Conservation (phyloP, 2,888 invertebrate genomes). For the Carpatolechia fugitivella region DNA sequence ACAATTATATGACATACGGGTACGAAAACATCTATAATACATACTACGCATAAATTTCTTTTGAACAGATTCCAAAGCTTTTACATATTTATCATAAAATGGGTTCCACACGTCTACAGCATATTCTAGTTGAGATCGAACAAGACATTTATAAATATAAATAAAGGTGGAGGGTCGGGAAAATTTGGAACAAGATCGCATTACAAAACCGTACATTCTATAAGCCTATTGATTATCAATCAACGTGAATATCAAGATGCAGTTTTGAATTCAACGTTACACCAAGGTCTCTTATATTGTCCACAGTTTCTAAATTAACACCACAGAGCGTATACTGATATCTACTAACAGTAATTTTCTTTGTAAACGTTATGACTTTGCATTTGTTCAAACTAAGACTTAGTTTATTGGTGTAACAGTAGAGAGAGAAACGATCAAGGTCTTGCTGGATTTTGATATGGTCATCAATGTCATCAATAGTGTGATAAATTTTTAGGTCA, state of each 20-base stretch:
- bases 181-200: neutral
- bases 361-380: constrained; percentile 22
- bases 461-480: constrained; percentile 12
- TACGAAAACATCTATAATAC: constrained; percentile 4
- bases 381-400: constrained; percentile 22
- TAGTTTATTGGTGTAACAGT: constrained; percentile 21
- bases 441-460: constrained; percentile 19
- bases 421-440: constrained; percentile 19
- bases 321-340: neutral
- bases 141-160: constrained; percentile 11
- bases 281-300: neutral
- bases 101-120: constrained; percentile 15
- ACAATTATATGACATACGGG: no score
- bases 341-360: constrained; percentile 13
- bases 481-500: constrained; percentile 20
- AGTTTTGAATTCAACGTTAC: neutral
- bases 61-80: constrained; percentile 13
- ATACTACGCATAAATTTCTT: constrained; percentile 9
- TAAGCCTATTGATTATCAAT: neutral
- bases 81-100: constrained; percentile 15
- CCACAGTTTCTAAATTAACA: neutral
- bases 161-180: neutral
- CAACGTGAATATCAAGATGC: neutral
- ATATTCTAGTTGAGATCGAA: constrained; percentile 12
- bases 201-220: neutral